phyloP scores from a whole-genome alignment of 2,888 invertebrate species.

The Pyrgus malvae region DNA sequence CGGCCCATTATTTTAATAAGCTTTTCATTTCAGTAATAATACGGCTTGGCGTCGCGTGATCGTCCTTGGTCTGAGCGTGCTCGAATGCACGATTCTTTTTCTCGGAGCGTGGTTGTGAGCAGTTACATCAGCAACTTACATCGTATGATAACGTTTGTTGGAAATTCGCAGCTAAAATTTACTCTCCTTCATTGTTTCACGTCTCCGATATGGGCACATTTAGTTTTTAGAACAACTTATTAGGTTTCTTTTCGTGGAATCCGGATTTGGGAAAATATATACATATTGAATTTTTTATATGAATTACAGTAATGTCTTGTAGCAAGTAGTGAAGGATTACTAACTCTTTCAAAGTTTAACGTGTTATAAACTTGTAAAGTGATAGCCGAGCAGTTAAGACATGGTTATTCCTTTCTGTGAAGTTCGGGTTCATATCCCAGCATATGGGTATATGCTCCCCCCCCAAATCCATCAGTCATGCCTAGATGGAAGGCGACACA shows the following conservation, averaged over 20 bases:
- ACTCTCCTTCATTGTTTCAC: slow-evolving; percentile 45
- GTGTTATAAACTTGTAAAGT: too few species aligned
- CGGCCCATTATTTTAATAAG: slow-evolving; percentile 61
- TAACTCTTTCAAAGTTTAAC: too few species aligned
- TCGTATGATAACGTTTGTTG: slow-evolving; percentile 38
- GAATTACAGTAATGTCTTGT: too few species aligned
- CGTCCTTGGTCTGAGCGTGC: slow-evolving; percentile 66
- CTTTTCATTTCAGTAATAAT: slow-evolving; percentile 55
- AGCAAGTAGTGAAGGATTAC: too few species aligned
- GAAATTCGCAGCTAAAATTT: slow-evolving; percentile 41
- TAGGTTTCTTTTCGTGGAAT: slow-evolving; percentile 9
- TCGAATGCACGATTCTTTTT: slow-evolving; percentile 59
- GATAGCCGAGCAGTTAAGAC: too few species aligned
- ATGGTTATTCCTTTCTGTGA: too few species aligned
- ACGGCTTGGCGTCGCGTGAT: slow-evolving; percentile 52
- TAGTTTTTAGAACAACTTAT: slow-evolving; percentile 17
- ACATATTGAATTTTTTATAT: too few species aligned
- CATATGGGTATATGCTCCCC: too few species aligned
- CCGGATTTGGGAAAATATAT: too few species aligned
- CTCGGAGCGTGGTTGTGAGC: slow-evolving; percentile 34
- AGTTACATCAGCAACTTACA: slow-evolving; percentile 48
- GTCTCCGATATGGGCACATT: slow-evolving; percentile 39
- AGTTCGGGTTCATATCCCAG: too few species aligned
- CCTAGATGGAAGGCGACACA: too few species aligned
- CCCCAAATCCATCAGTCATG: too few species aligned